Evolutionary conservation across 2,888 invertebrate species (phyloP).

Genomic region (Harmothoe impar): DNA sequence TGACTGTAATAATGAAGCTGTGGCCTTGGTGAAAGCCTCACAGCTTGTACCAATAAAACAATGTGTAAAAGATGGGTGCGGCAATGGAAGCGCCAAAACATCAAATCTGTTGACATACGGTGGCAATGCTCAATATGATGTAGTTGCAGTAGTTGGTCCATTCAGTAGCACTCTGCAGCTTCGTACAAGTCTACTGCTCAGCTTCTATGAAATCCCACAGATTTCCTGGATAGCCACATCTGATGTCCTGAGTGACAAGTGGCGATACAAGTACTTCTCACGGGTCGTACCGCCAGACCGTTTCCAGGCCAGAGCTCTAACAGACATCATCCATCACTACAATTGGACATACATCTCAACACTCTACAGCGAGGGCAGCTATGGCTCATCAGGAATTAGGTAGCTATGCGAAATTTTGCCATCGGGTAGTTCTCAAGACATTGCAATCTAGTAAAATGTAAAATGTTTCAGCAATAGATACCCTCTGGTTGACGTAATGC

Average conservation of each 20-base stretch:
- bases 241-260: conserved; percentile 69
- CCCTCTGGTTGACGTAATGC: no score
- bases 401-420: no score
- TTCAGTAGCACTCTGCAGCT: conserved; percentile 12
- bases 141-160: background rate
- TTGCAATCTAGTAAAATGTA: no score
- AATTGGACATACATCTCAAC: conserved; percentile 72
- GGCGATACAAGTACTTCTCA: conserved; percentile 69
- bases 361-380: conserved; percentile 69
- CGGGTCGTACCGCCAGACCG: conserved; percentile 71
- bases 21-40: background rate
- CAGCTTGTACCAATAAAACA: background rate
- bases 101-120: background rate
- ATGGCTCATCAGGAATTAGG: conserved; percentile 69
- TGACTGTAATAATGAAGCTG: conserved; percentile 17
- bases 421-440: no score
- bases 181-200: conserved; percentile 29
- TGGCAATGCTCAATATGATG: background rate
- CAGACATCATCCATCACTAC: conserved; percentile 69
- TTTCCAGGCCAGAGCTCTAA: conserved; percentile 69
- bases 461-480: no score
- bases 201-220: conserved; percentile 69
- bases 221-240: conserved; percentile 72
- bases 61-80: background rate
- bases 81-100: background rate